A percentile compares a stretch with the other conserved stretches of the same genome.
Evolutionary conservation across 2,888 invertebrate species (phyloP).

Genomic region (Helobdella robusta): DNA sequence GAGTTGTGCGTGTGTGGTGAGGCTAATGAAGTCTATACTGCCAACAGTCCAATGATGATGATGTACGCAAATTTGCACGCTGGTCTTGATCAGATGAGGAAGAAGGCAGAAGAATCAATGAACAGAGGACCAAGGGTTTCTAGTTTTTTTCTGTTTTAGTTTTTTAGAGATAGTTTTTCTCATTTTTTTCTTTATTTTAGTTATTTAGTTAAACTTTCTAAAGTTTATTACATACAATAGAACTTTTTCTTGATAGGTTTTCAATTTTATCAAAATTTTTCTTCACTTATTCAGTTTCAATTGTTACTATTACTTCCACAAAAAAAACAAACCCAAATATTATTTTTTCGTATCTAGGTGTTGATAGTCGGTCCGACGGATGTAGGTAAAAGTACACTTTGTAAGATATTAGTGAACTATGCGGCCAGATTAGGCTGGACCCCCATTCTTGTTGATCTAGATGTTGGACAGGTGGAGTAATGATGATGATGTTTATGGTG

Average conservation of each 20-base stretch:
- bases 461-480: conserved; percentile 77
- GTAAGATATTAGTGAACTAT: conserved; percentile 80
- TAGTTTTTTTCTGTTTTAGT: background rate
- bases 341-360: too few relatives aligned
- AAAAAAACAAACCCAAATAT: too few relatives aligned
- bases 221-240: background rate
- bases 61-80: conserved; percentile 17
- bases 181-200: background rate
- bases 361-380: conserved; percentile 89
- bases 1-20: background rate
- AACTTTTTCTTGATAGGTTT: background rate
- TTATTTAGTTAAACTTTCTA: background rate
- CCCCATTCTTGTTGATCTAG: conserved; percentile 86
- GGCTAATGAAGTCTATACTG: conserved; percentile 7
- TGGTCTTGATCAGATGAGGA: conserved; percentile 15
- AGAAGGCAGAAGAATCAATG: conserved; percentile 12
- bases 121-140: conserved; percentile 20
- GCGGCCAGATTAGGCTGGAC: conserved; percentile 72
- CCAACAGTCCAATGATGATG: conserved; percentile 12
- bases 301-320: too few relatives aligned
- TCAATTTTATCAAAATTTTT: background rate
- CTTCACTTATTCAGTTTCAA: too few relatives aligned
- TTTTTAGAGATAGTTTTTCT: background rate
- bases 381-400: conserved; percentile 89
- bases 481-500: too few relatives aligned